Conservation (phyloP, 2,888 invertebrate species). For the Mythimna ferrago region DNA sequence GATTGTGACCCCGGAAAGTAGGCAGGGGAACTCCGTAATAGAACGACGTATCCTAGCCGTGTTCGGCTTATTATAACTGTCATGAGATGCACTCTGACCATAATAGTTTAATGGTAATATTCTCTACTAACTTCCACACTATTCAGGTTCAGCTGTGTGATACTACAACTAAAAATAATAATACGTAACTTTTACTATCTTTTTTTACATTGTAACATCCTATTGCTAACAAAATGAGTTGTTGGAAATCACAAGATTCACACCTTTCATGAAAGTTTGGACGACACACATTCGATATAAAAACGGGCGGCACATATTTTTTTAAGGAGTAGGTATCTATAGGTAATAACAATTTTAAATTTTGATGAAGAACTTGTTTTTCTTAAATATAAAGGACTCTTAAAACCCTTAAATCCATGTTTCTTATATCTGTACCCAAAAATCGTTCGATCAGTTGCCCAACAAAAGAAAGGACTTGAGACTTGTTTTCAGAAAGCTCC, state of each 20-base stretch:
- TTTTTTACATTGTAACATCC: neutral
- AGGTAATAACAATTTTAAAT: neutral
- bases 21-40: too few relatives aligned
- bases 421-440: neutral
- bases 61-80: too few relatives aligned
- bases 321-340: too few relatives aligned
- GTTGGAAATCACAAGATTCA: neutral
- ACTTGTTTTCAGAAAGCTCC: slow-evolving; percentile 10
- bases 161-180: neutral
- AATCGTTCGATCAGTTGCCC: neutral
- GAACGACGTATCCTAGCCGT: too few relatives aligned
- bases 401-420: neutral
- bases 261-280: neutral
- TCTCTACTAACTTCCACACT: too few relatives aligned
- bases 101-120: too few relatives aligned
- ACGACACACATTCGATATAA: slow-evolving; percentile 5
- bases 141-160: too few relatives aligned
- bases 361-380: neutral
- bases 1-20: too few relatives aligned
- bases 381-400: neutral
- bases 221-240: neutral
- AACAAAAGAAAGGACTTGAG: neutral
- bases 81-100: too few relatives aligned
- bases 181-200: neutral
- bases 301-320: neutral